Evolutionary conservation across 2,113 vertebrate species (phyloP), one percentile per base, ranked within the genome.

Genomic region (Pseudopipra pipra): DNA sequence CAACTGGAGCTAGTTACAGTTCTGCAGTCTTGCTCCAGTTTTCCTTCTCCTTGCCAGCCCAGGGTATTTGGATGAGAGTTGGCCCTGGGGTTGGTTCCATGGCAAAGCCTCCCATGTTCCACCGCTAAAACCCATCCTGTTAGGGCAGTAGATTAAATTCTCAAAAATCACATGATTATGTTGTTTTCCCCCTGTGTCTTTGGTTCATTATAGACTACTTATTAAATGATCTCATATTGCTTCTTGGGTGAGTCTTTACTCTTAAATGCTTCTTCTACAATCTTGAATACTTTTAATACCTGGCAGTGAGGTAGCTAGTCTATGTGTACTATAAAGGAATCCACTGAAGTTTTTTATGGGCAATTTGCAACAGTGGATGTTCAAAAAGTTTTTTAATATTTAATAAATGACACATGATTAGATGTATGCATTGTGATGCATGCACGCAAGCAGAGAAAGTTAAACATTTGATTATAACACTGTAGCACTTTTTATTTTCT

Each of bases 401-500:
- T 94, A 43, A 51, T 68, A 59, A 71, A 59, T 62, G 37, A 20
- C 21, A 20, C 61, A 44, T 39, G 22, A 52, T 86, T 79, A 76
- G 65, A 27, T 52, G 19, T 49, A 35, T 67, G 46, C 63, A 56
- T 80, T 61, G n/a, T 78, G 90, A 49, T 86, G 31, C 65, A 49
- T 81, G 23, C 52, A 67, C 0, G 1, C 12, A 33, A 52, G 52
- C 80, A 18, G 37, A 37, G 35, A 62, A 93, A 94, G 55, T 84
- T 77, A 86, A 93, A 74, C 35, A 65, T 84, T 85, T 93, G 37
- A 77, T 85, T 93, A 28, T 27, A 75, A 14, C 39, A 15, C 63
- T 71, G 7, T 27, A 81, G 55, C n/a, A 54, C 71, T 86, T 96
- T 87, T 56, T 43, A 70, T 76, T 93, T 94, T 88, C 51, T 93